Base-by-base conservation (phyloP, 2,888 invertebrate genomes). In the Chrysolina haemoptera region DNA sequence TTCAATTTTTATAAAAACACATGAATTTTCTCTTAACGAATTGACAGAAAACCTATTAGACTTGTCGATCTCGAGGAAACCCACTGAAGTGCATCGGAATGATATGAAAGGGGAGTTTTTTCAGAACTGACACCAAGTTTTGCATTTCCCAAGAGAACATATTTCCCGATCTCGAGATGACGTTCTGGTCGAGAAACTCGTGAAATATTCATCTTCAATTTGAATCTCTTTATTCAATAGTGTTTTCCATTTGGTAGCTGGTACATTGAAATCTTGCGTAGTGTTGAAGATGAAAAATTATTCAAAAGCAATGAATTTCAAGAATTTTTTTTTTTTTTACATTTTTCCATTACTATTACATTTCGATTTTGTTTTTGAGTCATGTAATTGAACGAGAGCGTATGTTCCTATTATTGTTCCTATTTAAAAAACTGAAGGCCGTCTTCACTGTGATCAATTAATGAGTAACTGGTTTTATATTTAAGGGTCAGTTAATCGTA, bases 11-110 rank as follows among this genome's bases (percentile, higher is more conserved):
- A 53, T 53, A 12, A 53, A 18, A 53, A 18, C 5, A 9, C 10
- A 53, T 53, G 20, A n/a, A 20, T 0, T 22, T 16, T 20, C 12
- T 20, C 12, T 20, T 22, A 1, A 53, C 2, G 12, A 53, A 53
- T 53, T 53, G 53, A 53, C 18, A 12, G 53, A 12, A 20, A 53
- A 53, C 53, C 20, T 20, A 53, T 53, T 53, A 20, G 53, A 53
- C 20, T 53, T 53, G 18, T 20, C 53, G 20, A 53, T 53, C 20
- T 20, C 2, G 5, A 10, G 20, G 18, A 53, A 53, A 22, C 53
- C 53, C 18, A 22, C 20, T 22, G 53, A 18, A 20, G 11, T 53
- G 18, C 11, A 12, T 22, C 20, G 53, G 20, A 5, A 53, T 20
- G 20, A 18, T 22, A 20, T 11, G 53, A 53, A 53, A 20, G 9